phyloP scores from a whole-genome alignment of 2,888 invertebrate species.

The Zaprionus bogoriensis region DNA sequence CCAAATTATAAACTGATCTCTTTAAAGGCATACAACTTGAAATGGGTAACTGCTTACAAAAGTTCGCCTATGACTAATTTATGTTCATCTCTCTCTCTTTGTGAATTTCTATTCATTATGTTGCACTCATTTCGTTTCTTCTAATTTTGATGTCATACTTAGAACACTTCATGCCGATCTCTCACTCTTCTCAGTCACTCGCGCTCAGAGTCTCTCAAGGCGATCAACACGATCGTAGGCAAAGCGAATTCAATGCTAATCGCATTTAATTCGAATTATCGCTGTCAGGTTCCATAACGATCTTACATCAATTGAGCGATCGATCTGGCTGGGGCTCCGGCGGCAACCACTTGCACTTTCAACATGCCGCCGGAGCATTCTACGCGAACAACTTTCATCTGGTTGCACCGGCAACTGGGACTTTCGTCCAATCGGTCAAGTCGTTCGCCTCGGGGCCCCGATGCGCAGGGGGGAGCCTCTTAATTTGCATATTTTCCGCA shows the following conservation, averaged over 20 bases:
- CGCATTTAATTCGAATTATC: neutral
- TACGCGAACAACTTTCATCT: conserved; percentile 69
- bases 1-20: too few relatives aligned
- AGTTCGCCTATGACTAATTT: too few relatives aligned
- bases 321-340: conserved; percentile 28
- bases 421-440: conserved; percentile 66
- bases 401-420: conserved; percentile 37
- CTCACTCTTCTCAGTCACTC: too few relatives aligned
- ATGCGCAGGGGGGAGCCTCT: conserved; percentile 25
- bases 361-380: conserved; percentile 32
- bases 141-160: too few relatives aligned
- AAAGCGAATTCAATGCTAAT: neutral
- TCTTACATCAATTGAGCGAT: conserved; percentile 67
- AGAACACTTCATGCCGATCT: too few relatives aligned
- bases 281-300: conserved; percentile 42
- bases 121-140: too few relatives aligned
- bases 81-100: too few relatives aligned
- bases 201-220: too few relatives aligned
- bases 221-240: too few relatives aligned
- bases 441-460: conserved; percentile 37
- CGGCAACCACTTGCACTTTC: conserved; percentile 69
- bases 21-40: too few relatives aligned
- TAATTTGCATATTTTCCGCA: conserved; percentile 77
- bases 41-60: too few relatives aligned
- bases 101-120: too few relatives aligned